These are phyloP conservation scores for Calycopis cecrops DNA, from an alignment of 1,140 invertebrate genomes.

Conservation along the genomic window DNA sequence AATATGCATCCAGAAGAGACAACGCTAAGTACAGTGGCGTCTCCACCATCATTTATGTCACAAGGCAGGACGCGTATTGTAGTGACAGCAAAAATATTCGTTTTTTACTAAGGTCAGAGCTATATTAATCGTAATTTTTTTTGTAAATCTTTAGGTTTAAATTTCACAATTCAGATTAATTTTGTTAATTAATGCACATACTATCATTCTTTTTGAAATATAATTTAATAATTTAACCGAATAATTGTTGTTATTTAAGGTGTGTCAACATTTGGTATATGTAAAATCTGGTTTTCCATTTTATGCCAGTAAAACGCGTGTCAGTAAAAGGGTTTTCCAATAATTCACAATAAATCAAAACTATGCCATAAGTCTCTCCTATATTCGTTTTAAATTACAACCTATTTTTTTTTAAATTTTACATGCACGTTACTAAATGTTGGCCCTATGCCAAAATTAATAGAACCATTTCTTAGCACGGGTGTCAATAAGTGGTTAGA, in stretches of 20 bases:
- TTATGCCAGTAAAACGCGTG: slow-evolving; percentile 12
- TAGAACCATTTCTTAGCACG: slow-evolving; percentile 8
- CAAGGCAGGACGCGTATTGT: slow-evolving; percentile 8
- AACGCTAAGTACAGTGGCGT: no score
- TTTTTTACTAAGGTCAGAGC: slow-evolving; percentile 22
- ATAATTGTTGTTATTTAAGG: not conserved
- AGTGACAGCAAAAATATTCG: slow-evolving; percentile 18
- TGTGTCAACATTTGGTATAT: slow-evolving; percentile 14
- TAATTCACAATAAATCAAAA: slow-evolving; percentile 10
- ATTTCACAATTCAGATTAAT: slow-evolving; percentile 8
- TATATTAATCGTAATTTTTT: slow-evolving; percentile 16
- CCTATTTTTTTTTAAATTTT: not conserved
- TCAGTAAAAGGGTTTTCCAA: slow-evolving; percentile 4
- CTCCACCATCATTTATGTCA: no score
- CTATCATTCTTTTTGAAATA: not conserved
- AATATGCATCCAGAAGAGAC: no score
- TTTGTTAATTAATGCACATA: slow-evolving; percentile 10
- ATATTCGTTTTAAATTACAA: slow-evolving; percentile 16
- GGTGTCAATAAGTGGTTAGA: slow-evolving; percentile 2
- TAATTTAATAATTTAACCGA: slow-evolving; percentile 14
- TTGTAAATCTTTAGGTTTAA: slow-evolving; percentile 15
- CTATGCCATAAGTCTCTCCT: slow-evolving; percentile 14
- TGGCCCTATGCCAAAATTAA: slow-evolving; percentile 1
- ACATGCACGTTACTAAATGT: slow-evolving; percentile 5
- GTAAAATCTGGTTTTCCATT: not conserved